phyloP scores from a whole-genome alignment of 2,113 vertebrate species.

The Thinocorus orbignyianus region DNA sequence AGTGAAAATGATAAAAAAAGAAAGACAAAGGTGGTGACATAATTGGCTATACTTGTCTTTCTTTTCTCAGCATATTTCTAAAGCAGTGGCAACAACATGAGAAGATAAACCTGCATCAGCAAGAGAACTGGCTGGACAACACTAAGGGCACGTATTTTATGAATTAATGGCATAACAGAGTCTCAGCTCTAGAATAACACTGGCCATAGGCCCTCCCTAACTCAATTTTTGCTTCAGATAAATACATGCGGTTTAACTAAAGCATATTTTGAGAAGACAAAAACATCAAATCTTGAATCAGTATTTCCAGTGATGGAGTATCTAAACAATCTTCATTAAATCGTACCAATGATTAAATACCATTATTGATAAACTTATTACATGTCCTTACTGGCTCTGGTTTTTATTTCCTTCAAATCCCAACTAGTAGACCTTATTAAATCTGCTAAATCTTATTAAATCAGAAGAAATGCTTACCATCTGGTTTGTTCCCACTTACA shows the following conservation, averaged over 20 bases:
- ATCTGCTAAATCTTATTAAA: background rate
- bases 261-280: background rate
- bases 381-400: background rate
- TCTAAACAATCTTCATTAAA: background rate
- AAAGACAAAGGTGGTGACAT: background rate
- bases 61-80: background rate
- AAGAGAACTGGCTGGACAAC: background rate
- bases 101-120: background rate
- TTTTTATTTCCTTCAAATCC: background rate
- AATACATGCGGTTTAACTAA: background rate
- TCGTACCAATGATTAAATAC: background rate
- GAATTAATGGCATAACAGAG: background rate
- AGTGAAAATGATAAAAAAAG: background rate
- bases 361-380: background rate
- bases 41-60: background rate
- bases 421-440: background rate
- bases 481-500: background rate
- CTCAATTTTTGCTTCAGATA: background rate
- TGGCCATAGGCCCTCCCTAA: background rate
- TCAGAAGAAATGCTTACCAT: background rate
- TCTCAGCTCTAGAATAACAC: background rate
- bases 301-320: background rate
- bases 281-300: background rate
- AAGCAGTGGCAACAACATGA: background rate
- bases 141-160: background rate